Base-by-base conservation (phyloP, 2,888 invertebrate species). In the Agonopterix heracliana region DNA sequence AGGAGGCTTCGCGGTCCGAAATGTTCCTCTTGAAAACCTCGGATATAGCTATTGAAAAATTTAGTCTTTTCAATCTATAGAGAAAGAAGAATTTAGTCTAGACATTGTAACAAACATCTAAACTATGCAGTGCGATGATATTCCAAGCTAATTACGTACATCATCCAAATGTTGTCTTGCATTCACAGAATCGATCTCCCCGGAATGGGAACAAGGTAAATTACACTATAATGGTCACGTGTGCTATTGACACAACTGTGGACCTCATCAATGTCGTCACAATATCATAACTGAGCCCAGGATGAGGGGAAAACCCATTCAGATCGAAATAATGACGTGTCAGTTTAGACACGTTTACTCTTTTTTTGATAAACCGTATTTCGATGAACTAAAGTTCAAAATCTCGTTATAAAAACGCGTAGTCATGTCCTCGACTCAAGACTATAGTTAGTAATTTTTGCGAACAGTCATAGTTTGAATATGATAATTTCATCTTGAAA, bases 181-280 rank as follows among this genome's bases (percentile, higher is more conserved):
- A 38, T 38, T 38, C 38, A 38, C n/a, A 5, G 38, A 38, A 44
- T 50, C 56, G 46, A 61, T 53, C 38, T n/a, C 38, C 38, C 11
- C 38, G 38, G 38, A 38, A 38, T 38, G 38, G 10, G 38, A n/a
- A n/a, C 38, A 38, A 38, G 38, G 38, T 38, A 38, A 38, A 10
- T n/a, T 38, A n/a, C n/a, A n/a, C 38, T 38, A 38, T 38, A 38
- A 11, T 11, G 38, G 38, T n/a, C 26, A 26, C 26, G 7, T 38
- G 38, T n/a, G 5, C n/a, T 7, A 38, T 3, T n/a, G n/a, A 42
- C 42, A 13, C 9, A 9, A 9, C 13, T 42, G 42, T 13, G 13
- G 14, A 13, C 42, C 13, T 11, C 42, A 42, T 42, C 42, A 13
- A 13, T 42, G n/a, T 11, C 42, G 42, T 42, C 42, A 42, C 12